A percentile compares a stretch with the other conserved stretches of the same genome.
These are phyloP conservation scores for Diadema setosum DNA, from an alignment of 35 echinoderm and acorn worm genomes.

Conservation along the genomic window DNA sequence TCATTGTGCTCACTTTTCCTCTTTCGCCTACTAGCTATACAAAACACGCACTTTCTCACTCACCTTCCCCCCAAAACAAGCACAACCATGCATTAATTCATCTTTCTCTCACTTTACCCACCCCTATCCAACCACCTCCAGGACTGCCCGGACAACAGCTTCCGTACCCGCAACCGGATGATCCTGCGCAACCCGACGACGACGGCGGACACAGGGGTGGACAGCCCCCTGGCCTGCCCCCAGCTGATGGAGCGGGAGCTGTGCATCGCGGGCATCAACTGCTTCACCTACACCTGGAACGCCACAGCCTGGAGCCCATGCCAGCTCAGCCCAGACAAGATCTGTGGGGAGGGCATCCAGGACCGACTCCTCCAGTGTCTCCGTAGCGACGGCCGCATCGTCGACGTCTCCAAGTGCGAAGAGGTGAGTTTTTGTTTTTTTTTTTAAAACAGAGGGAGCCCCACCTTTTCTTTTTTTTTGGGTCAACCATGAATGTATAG, in stretches of 20 bases:
- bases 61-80: too few relatives aligned
- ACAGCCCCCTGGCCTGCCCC: constrained; percentile 3
- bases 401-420: constrained; percentile 61
- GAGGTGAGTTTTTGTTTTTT: constrained; percentile 32
- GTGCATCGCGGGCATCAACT: constrained; percentile 52
- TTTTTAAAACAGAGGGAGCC: not conserved
- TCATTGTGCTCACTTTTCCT: too few relatives aligned
- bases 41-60: too few relatives aligned
- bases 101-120: too few relatives aligned
- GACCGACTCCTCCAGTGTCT: constrained; percentile 50
- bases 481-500: too few relatives aligned
- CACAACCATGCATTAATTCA: too few relatives aligned
- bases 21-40: too few relatives aligned
- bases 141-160: constrained; percentile 43
- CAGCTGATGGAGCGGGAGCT: constrained; percentile 39
- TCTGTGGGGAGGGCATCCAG: constrained; percentile 64
- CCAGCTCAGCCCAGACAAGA: constrained; percentile 20
- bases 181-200: constrained; percentile 53
- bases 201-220: not conserved
- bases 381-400: constrained; percentile 24
- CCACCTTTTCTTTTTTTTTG: too few relatives aligned
- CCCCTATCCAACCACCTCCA: too few relatives aligned
- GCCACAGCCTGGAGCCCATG: constrained; percentile 59
- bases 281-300: constrained; percentile 77
- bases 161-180: constrained; percentile 31